phyloP scores from a whole-genome alignment of 2,113 vertebrate species.

The Otolemur garnettii region DNA sequence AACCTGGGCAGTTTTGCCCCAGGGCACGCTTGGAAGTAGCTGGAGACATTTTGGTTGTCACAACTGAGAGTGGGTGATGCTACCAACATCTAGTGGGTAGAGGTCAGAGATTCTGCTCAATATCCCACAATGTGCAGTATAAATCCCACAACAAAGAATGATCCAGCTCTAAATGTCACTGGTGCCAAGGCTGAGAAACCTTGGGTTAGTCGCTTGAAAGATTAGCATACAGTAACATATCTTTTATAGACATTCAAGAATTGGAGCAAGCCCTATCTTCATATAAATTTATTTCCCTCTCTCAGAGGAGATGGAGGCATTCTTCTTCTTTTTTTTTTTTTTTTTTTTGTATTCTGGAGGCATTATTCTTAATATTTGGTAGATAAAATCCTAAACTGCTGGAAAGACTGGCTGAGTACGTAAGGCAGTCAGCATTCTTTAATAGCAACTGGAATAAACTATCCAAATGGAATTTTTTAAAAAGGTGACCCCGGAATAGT shows the following conservation, averaged over 20 bases:
- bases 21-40: conserved; percentile 4
- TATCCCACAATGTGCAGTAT: not conserved
- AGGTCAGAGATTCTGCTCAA: not conserved
- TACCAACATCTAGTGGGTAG: not conserved
- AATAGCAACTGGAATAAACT: conserved; percentile 36
- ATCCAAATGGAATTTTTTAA: not conserved
- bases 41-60: conserved; percentile 55
- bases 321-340: conserved; percentile 58
- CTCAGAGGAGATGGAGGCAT: not conserved
- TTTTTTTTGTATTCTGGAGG: not conserved
- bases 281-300: not conserved
- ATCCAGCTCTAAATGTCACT: conserved; percentile 20
- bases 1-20: not conserved
- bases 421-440: conserved; percentile 30
- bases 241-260: conserved; percentile 63
- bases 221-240: conserved; percentile 16
- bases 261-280: not conserved
- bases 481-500: not conserved
- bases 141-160: conserved; percentile 11
- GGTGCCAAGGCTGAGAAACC: not conserved
- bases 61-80: not conserved
- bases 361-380: conserved; percentile 58
- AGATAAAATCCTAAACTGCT: conserved; percentile 57
- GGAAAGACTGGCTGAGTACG: not conserved
- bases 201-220: conserved; percentile 49